A percentile compares a stretch with the other conserved stretches of the same genome.
These are phyloP conservation scores for Thymelicus lineola DNA, from an alignment of 2,888 invertebrate species.

Conservation along the genomic window DNA sequence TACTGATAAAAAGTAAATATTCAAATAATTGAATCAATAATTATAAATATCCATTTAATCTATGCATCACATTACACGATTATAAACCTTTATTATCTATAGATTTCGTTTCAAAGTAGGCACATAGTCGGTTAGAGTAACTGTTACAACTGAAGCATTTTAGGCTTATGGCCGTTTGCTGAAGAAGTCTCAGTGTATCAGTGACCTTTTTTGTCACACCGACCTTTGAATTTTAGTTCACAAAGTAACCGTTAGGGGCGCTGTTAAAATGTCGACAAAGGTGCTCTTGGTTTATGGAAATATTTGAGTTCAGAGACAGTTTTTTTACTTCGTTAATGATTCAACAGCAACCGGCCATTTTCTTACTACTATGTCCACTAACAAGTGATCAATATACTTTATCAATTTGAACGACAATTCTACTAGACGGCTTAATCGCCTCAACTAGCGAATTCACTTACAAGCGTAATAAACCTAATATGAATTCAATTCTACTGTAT, in stretches of 20 bases:
- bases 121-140: conserved; percentile 48
- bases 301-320: no score
- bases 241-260: no score
- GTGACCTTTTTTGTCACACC: no score
- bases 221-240: no score
- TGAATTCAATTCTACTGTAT: background rate
- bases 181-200: background rate
- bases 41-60: conserved; percentile 16
- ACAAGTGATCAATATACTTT: conserved; percentile 6
- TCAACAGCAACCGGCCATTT: background rate
- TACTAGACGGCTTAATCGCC: background rate
- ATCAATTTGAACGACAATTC: conserved; percentile 21
- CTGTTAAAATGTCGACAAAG: no score
- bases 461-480: no score
- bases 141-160: conserved; percentile 28
- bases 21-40: conserved; percentile 21
- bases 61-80: conserved; percentile 31
- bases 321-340: background rate
- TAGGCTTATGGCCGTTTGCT: conserved; percentile 13
- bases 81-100: conserved; percentile 36
- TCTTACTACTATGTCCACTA: conserved; percentile 26
- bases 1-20: background rate
- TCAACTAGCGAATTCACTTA: no score
- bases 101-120: conserved; percentile 46
- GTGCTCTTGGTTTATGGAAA: no score